Percentiles rank a stretch among this genome's conserved stretches.
phyloP scores from a whole-genome alignment of 2,888 invertebrate species.

The Drosophila falleni region DNA sequence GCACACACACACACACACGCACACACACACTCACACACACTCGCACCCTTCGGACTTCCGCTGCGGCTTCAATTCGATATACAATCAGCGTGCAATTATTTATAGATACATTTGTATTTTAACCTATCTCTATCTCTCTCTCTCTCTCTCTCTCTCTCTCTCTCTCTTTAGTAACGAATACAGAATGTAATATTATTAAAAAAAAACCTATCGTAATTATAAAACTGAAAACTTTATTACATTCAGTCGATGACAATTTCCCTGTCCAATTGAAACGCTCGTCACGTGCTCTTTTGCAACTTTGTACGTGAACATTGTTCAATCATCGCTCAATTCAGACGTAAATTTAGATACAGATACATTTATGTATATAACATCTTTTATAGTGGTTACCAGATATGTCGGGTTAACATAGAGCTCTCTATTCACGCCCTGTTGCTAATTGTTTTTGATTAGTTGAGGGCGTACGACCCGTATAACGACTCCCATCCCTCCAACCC shows the following conservation, averaged over 20 bases:
- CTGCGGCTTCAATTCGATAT: conserved; percentile 30
- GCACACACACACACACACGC: not conserved
- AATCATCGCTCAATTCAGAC: conserved; percentile 9
- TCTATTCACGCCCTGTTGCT: conserved; percentile 63
- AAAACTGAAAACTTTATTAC: conserved; percentile 18
- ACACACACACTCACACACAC: not conserved
- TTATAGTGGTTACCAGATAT: conserved; percentile 4
- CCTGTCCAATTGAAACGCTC: conserved; percentile 39
- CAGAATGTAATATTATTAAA: conserved; percentile 29
- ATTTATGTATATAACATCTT: conserved; percentile 1
- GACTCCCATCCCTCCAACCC: not conserved
- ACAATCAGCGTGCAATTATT: conserved; percentile 55
- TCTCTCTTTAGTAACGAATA: not conserved
- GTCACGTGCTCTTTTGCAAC: conserved; percentile 65
- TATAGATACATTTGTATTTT: conserved; percentile 30
- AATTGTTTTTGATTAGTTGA: conserved; percentile 75
- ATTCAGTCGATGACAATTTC: conserved; percentile 40
- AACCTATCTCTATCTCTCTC: not conserved
- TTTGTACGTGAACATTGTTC: conserved; percentile 47
- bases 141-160: not conserved
- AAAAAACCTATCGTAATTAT: conserved; percentile 46
- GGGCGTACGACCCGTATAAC: conserved; percentile 57
- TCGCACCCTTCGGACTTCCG: conserved; percentile 39
- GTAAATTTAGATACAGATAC: conserved; percentile 7
- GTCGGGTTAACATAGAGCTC: conserved; percentile 18